Evolutionary conservation across 1,140 invertebrate genomes (phyloP).

Genomic region (Drosophila parabipectinata): DNA sequence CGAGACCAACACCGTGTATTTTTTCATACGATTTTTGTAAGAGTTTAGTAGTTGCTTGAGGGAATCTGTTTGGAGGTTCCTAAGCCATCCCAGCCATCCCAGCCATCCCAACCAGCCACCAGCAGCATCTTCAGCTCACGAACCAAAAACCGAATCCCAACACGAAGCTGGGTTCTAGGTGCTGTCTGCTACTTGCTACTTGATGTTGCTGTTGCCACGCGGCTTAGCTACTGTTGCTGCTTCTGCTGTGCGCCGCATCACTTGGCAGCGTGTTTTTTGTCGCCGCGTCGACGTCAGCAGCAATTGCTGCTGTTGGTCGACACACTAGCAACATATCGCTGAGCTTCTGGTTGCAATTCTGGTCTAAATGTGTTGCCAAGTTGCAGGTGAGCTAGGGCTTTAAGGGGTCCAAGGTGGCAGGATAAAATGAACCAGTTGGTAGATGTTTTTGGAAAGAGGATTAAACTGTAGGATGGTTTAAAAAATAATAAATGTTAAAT

Average conservation of each 20-base stretch:
- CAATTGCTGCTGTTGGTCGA: conserved; percentile 57
- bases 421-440: conserved; percentile 11
- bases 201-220: conserved; percentile 53
- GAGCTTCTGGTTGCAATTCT: conserved; percentile 6
- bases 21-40: conserved; percentile 6
- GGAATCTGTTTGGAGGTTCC: conserved; percentile 26
- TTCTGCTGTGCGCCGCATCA: conserved; percentile 74
- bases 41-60: neutral
- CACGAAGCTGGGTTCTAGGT: conserved; percentile 51
- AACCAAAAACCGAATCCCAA: conserved; percentile 52
- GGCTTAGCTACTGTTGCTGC: conserved; percentile 40
- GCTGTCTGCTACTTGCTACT: conserved; percentile 6
- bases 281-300: conserved; percentile 76
- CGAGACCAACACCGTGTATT: conserved; percentile 21
- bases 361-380: conserved; percentile 47
- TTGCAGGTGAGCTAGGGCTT: conserved; percentile 1
- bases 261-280: conserved; percentile 79
- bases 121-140: conserved; percentile 63
- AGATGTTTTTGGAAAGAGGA: neutral
- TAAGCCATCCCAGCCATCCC: conserved; percentile 20
- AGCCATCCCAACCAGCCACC: conserved; percentile 10
- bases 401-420: neutral
- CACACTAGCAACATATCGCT: conserved; percentile 61
- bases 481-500: too few relatives aligned
- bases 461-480: too few relatives aligned